Base-by-base conservation (phyloP, 1,140 invertebrate species). In the Drosophila parvula region DNA sequence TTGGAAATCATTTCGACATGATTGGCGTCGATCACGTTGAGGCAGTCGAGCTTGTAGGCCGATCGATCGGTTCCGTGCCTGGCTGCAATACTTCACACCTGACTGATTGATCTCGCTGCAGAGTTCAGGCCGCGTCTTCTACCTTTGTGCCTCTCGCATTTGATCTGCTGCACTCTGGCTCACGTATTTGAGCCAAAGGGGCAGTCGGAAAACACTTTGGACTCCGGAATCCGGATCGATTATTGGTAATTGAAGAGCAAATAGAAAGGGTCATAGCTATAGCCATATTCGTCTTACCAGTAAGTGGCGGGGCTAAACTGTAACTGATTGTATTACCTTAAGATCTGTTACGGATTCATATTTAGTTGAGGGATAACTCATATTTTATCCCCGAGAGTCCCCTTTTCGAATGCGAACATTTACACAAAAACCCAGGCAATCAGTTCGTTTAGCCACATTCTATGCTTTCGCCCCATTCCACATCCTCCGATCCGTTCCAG, bases 11-110 rank as follows among this genome's bases (percentile, higher is more conserved):
- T 77, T 81, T 76, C 56, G 67, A 78, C 59, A 77, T 81, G 85
- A 89, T 89, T 89, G 84, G 84, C 84, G 80, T 88, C 77, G 79
- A 76, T 81, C 82, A 81, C 78, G 75, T 78, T 81, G 74, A 41
- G 45, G 62, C 73, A 50, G 16, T 77, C 34, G 43, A 64, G 57
- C 43, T 74, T 51, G 56, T 36, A 57, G 41, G 44, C 47, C 53
- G 55, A 34, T 50, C 32, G 60, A 40, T 50, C 38, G 60, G 41
- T 43, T 86, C 81, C 76, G 79, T 88, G 79, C 76, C 44, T 80
- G 55, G 67, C 68, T 79, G 43, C 67, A 79, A 73, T 70, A 83
- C 69, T 88, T 88, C 84, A 88, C 84, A 88, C 84, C 84, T 88
- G 84, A 88, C 81, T 85, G 81, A 86, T 85, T 85, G 78, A 85